phyloP scores from a whole-genome alignment of 2,797 vertebrate genomes.

The Aeoliscus strigatus region DNA sequence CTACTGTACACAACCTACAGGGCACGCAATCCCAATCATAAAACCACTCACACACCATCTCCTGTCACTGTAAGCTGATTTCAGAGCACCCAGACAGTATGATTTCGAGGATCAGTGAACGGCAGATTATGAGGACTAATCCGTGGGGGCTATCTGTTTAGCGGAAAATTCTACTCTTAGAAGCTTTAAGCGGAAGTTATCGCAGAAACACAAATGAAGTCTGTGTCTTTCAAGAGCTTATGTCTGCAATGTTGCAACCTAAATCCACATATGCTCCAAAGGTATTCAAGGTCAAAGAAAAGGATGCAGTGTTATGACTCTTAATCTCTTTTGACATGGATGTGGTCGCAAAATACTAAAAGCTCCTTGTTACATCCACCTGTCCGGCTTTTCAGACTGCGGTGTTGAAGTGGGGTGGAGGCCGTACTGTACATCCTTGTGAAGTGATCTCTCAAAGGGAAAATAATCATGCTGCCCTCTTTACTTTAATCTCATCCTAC shows the following conservation, averaged over 20 bases:
- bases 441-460: conserved; percentile 17
- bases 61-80: conserved; percentile 71
- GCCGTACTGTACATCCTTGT: not conserved
- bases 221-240: conserved; percentile 49
- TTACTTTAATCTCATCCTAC: conserved; percentile 30
- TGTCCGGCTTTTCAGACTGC: not conserved
- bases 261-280: conserved; percentile 48
- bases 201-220: conserved; percentile 57
- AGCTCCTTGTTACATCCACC: conserved; percentile 7
- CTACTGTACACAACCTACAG: conserved; percentile 24
- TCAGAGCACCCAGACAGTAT: conserved; percentile 64
- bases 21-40: conserved; percentile 46
- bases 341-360: conserved; percentile 15
- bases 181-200: conserved; percentile 59
- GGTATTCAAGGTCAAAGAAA: conserved; percentile 33
- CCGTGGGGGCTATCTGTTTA: conserved; percentile 61
- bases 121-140: conserved; percentile 69
- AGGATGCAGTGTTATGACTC: conserved; percentile 6
- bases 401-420: not conserved
- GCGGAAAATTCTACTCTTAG: conserved; percentile 63
- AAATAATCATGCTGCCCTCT: conserved; percentile 21
- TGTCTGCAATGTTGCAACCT: conserved; percentile 12
- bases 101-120: conserved; percentile 74
- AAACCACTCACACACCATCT: conserved; percentile 53
- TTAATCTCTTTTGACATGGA: conserved; percentile 44